phyloP scores from a whole-genome alignment of 2,888 invertebrate species.

The Torymus texanus region DNA sequence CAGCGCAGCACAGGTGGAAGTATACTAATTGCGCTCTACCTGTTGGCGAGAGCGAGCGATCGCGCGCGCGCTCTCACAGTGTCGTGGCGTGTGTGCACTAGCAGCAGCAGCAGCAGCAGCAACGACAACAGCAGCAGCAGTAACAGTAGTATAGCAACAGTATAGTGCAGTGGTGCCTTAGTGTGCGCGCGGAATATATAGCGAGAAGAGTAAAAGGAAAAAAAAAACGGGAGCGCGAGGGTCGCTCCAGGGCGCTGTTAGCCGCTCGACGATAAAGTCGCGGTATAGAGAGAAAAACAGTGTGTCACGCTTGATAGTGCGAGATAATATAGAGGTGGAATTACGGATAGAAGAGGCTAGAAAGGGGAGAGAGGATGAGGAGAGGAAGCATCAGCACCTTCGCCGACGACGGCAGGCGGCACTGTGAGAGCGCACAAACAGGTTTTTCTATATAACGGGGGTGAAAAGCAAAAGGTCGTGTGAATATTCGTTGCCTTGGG shows the following conservation, averaged over 20 bases:
- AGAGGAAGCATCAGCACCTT: conserved; percentile 70
- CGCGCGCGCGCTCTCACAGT: background rate
- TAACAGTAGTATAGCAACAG: too few species aligned
- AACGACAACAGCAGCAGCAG: background rate
- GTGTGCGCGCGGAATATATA: too few species aligned
- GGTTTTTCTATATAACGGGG: too few species aligned
- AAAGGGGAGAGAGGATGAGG: conserved; percentile 62
- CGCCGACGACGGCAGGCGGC: conserved; percentile 69
- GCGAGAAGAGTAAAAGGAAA: too few species aligned
- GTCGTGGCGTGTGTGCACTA: background rate
- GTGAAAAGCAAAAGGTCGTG: too few species aligned
- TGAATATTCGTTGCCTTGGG: too few species aligned
- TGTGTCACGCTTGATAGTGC: background rate
- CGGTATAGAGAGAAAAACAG: too few species aligned
- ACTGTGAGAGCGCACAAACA: conserved; percentile 63
- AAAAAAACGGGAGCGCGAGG: too few species aligned
- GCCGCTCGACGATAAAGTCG: too few species aligned
- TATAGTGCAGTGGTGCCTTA: too few species aligned
- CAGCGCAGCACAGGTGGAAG: conserved; percentile 61
- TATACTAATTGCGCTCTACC: conserved; percentile 70
- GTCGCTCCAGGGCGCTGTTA: too few species aligned
- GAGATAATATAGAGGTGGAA: background rate
- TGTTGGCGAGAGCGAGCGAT: conserved; percentile 53
- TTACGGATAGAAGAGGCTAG: too few species aligned
- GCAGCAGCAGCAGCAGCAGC: background rate